Evolutionary conservation across 1,140 invertebrate genomes (phyloP).

Genomic region (Venturia canescens): DNA sequence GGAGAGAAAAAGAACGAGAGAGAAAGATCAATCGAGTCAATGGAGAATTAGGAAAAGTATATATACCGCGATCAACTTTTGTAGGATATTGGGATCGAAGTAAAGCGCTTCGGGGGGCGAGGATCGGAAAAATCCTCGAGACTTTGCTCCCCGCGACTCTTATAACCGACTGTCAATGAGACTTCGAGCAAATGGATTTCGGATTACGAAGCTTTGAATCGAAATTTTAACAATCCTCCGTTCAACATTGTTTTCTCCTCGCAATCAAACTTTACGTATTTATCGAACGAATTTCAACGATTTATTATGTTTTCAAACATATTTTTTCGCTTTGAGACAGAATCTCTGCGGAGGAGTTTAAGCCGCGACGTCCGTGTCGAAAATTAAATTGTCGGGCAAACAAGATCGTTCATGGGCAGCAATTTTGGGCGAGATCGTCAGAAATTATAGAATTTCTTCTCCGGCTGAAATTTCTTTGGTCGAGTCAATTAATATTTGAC

Average conservation of each 20-base stretch:
- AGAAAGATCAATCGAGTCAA: slow-evolving; percentile 25
- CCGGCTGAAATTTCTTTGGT: no score
- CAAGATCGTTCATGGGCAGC: no score
- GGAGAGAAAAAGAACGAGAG: neutral
- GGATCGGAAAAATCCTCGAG: neutral
- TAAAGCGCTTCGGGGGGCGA: slow-evolving; percentile 14
- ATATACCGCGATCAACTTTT: neutral
- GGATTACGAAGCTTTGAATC: neutral
- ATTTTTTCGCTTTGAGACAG: no score
- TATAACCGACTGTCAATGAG: neutral
- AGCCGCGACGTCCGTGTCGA: no score
- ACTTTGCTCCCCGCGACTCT: neutral
- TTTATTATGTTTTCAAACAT: no score
- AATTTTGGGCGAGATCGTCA: no score
- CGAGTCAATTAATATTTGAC: no score
- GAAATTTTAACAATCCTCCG: neutral
- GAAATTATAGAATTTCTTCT: no score
- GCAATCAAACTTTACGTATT: no score
- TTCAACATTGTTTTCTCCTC: neutral
- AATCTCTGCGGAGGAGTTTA: no score
- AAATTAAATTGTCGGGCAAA: no score
- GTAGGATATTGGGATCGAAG: neutral
- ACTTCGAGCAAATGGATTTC: neutral
- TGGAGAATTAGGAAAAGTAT: slow-evolving; percentile 1
- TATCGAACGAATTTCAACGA: no score